Conservation (phyloP, 2,113 vertebrate genomes). For the Rhea americana region DNA sequence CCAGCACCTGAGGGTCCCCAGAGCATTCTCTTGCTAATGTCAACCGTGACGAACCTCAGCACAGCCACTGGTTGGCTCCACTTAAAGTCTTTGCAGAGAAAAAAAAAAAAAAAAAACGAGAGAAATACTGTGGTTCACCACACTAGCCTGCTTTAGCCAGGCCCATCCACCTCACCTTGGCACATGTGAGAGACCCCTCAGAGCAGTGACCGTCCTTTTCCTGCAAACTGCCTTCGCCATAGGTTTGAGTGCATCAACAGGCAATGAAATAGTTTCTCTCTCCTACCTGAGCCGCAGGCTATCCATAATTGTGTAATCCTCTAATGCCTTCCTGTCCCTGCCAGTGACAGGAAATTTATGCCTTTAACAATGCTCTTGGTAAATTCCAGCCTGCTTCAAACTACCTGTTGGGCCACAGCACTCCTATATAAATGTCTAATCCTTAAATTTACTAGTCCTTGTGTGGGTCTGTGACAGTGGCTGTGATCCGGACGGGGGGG, state of each 20-base stretch:
- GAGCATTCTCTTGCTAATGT: background rate
- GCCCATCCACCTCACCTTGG: background rate
- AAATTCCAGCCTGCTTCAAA: constrained; percentile 13
- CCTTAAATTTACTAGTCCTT: background rate
- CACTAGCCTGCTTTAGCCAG: background rate
- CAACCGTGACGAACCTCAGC: background rate
- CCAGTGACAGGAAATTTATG: background rate
- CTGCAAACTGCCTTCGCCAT: background rate
- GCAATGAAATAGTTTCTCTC: background rate
- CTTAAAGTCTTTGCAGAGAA: background rate
- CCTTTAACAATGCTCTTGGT: background rate
- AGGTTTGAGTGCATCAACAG: background rate
- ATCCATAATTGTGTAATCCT: background rate
- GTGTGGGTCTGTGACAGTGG: background rate
- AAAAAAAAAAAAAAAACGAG: background rate
- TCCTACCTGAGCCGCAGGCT: background rate
- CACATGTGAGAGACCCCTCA: background rate
- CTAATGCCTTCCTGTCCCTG: background rate
- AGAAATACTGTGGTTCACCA: background rate
- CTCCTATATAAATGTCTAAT: background rate
- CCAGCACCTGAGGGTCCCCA: background rate
- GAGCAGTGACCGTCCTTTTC: background rate
- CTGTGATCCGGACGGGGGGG: constrained; percentile 5
- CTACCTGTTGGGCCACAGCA: background rate
- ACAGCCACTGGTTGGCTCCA: background rate